These are phyloP conservation scores for Caenorhabditis sp. DNA, from an alignment of 2,888 invertebrate species.

Conservation along the genomic window DNA sequence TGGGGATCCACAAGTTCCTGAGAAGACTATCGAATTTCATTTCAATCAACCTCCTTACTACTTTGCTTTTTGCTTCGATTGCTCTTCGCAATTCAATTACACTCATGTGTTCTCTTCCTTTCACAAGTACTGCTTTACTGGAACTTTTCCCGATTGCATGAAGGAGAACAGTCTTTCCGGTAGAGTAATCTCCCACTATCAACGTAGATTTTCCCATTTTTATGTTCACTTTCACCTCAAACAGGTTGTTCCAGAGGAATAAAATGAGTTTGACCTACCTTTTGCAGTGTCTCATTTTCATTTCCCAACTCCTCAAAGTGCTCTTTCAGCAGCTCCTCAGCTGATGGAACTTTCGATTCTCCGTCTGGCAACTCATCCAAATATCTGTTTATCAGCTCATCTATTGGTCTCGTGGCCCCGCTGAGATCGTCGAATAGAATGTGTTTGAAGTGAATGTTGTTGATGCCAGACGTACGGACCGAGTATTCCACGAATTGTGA, in stretches of 20 bases:
- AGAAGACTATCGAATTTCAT: not conserved
- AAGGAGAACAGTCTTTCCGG: conserved; percentile 44
- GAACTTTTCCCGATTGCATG: conserved; percentile 12
- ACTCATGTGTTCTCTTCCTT: conserved; percentile 30
- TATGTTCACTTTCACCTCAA: conserved; percentile 20
- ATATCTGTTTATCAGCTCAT: not conserved
- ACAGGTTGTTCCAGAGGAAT: not conserved
- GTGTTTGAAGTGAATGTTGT: conserved; percentile 61
- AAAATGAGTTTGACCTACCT: not conserved
- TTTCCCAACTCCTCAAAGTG: conserved; percentile 15
- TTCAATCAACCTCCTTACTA: conserved; percentile 13
- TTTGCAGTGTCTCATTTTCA: conserved; percentile 8
- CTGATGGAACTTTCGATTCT: not conserved
- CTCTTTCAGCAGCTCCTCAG: conserved; percentile 9
- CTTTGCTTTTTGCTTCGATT: conserved; percentile 35
- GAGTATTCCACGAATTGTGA: conserved; percentile 50
- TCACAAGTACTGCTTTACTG: conserved; percentile 13
- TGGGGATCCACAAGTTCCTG: conserved; percentile 30
- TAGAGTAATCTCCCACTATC: conserved; percentile 43
- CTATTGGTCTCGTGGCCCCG: conserved; percentile 35
- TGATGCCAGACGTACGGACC: conserved; percentile 61
- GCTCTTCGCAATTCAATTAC: conserved; percentile 24
- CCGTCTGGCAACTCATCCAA: conserved; percentile 22
- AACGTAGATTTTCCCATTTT: conserved; percentile 14
- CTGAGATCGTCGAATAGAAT: conserved; percentile 52